Evolutionary conservation across 2,797 vertebrate genomes (phyloP), one percentile per base, ranked within the genome.

Genomic region (Muscicapa comitata): DNA sequence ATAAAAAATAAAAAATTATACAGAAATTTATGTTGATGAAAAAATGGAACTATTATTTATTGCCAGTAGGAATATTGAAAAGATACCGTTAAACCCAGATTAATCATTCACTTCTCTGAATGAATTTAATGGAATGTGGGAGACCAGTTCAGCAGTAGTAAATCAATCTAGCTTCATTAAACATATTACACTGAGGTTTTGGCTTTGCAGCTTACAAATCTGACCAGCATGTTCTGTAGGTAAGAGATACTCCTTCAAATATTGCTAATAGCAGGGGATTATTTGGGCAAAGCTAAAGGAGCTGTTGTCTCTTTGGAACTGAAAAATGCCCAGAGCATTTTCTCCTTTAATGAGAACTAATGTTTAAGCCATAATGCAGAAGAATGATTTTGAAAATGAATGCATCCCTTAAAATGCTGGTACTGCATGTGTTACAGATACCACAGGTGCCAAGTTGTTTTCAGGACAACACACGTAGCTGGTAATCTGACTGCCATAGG

Each of bases 61-160:
- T 77, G 38, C 65, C 67, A 88, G 4, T 47, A 78, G 61, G 58
- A 96, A 92, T 92, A 95, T 80, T 95, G 80, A 84, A 95, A 94
- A 92, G 37, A 88, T 70, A 38, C 77, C 53, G 40, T 48, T 96
- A 70, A 88, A 14, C 29, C 33, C 23, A 66, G 43, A 29, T 76
- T 86, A 94, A 66, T 86, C 6, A 53, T 55, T 88, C 3, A 13
- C 8, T 59, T 58, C 6, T 80, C 61, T 85, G 53, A 59, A 35
- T 66, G 17, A 23, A 40, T 35, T 67, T 89, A 51, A 15, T 79
- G 54, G 45, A 77, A 66, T 59, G 29, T 3, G 5, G 14, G 86
- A 66, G 57, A 73, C 12, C 50, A 50, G 25, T 80, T 91, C 71
- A 80, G n/a, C 25, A 57, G 43, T 11, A 54, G 12, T 74, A 57